Evolutionary conservation across 2,797 vertebrate species (phyloP).

Genomic region (Psittacula derbiana): DNA sequence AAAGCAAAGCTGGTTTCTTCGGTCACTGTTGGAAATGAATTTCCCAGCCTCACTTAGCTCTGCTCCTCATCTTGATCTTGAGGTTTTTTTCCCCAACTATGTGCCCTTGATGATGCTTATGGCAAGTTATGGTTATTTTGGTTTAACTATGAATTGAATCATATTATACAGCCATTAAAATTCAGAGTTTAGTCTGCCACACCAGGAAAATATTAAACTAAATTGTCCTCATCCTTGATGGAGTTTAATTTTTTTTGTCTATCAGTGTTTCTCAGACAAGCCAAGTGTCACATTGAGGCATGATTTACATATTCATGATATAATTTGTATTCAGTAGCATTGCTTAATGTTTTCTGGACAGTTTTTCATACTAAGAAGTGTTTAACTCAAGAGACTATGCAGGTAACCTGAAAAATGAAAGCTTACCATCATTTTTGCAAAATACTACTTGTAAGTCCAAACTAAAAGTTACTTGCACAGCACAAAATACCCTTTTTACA

Average conservation of each 20-base stretch:
- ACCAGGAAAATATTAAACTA: neutral
- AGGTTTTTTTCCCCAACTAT: accelerated
- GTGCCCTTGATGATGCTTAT: neutral
- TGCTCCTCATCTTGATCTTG: neutral
- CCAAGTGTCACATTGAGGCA: conserved; percentile 41
- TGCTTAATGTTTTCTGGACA: conserved; percentile 12
- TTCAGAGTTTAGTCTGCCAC: neutral
- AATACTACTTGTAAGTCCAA: neutral
- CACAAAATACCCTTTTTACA: neutral
- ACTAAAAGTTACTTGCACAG: neutral
- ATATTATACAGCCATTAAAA: neutral
- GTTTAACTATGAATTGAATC: neutral
- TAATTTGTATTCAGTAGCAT: neutral
- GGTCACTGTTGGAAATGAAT: neutral
- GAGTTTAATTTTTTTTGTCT: neutral
- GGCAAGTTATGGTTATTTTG: neutral
- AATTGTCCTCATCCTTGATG: neutral
- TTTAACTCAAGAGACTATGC: neutral
- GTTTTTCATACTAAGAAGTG: neutral
- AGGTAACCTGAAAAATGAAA: neutral
- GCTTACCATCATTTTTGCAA: neutral
- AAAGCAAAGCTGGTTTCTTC: neutral
- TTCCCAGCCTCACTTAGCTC: neutral
- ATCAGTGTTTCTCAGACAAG: conserved; percentile 20
- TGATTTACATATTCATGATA: conserved; percentile 21